A percentile compares a stretch with the other conserved stretches of the same genome.
phyloP scores from a whole-genome alignment of 2,797 vertebrate species.

The Picus viridis region DNA sequence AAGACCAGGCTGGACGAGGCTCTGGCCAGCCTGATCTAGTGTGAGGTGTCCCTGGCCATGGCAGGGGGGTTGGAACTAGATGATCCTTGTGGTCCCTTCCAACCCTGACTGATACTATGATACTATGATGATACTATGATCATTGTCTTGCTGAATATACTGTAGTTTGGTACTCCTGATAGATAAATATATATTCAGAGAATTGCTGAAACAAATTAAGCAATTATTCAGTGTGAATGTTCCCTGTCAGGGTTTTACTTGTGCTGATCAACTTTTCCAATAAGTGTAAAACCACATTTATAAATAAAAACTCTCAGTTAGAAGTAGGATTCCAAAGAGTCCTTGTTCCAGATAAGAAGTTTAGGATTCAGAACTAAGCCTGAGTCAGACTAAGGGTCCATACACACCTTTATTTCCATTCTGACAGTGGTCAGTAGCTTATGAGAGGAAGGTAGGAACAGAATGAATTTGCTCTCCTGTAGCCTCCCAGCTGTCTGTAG shows the following conservation, averaged over 20 bases:
- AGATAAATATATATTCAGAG: background rate
- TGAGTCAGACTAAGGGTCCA: background rate
- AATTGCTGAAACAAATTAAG: slow-evolving; percentile 29
- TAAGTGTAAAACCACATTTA: background rate
- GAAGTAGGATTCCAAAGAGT: background rate
- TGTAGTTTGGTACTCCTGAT: background rate
- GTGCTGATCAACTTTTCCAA: slow-evolving; percentile 19
- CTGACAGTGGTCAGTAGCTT: background rate
- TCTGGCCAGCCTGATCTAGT: too few species aligned
- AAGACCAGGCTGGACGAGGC: too few species aligned
- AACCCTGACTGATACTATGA: too few species aligned
- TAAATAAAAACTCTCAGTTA: background rate
- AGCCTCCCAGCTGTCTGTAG: background rate
- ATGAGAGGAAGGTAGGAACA: background rate
- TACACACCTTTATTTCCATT: background rate
- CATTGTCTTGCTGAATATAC: background rate
- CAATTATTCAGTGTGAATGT: slow-evolving; percentile 2
- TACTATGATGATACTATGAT: too few species aligned
- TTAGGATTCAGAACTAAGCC: background rate
- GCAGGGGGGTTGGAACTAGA: too few species aligned
- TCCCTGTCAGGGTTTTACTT: background rate
- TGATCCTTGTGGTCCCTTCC: too few species aligned
- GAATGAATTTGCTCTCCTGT: background rate
- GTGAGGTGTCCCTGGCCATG: too few species aligned
- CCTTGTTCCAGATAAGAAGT: background rate